Evolutionary conservation across 1,140 invertebrate species (phyloP).

Genomic region (Centruroides vittatus): DNA sequence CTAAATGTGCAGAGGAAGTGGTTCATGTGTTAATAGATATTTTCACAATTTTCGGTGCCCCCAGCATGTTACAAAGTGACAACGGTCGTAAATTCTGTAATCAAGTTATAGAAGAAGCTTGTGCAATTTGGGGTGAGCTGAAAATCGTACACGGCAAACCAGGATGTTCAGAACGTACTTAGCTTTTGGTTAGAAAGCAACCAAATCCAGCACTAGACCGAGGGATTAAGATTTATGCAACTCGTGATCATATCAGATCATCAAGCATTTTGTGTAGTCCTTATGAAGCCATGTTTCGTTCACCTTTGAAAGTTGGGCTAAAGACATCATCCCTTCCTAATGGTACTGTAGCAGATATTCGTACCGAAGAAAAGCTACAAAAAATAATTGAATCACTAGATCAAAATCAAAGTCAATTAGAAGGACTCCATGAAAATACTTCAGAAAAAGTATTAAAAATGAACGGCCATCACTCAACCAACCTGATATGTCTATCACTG

Average conservation of each 20-base stretch:
- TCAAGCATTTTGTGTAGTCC: not conserved
- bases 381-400: not conserved
- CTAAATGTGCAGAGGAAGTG: constrained; percentile 27
- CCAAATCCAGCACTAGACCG: not conserved
- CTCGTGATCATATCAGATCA: constrained; percentile 7
- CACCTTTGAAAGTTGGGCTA: too few relatives aligned
- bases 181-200: not conserved
- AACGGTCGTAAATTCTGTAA: constrained; percentile 7
- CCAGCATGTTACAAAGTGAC: constrained; percentile 28
- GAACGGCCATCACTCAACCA: not conserved
- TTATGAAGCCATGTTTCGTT: not conserved
- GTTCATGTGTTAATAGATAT: constrained; percentile 27
- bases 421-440: not conserved
- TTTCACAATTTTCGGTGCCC: constrained; percentile 28
- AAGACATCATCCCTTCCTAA: not conserved
- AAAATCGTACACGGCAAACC: constrained; percentile 5
- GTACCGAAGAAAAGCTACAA: not conserved
- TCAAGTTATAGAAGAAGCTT: not conserved
- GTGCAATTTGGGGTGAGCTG: not conserved
- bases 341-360: not conserved
- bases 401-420: not conserved
- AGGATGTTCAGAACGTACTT: constrained; percentile 6
- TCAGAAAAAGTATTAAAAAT: not conserved
- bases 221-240: not conserved
- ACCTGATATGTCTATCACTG: not conserved